These are phyloP conservation scores for Thecophora atra DNA, from an alignment of 2,888 invertebrate genomes.

Conservation along the genomic window DNA sequence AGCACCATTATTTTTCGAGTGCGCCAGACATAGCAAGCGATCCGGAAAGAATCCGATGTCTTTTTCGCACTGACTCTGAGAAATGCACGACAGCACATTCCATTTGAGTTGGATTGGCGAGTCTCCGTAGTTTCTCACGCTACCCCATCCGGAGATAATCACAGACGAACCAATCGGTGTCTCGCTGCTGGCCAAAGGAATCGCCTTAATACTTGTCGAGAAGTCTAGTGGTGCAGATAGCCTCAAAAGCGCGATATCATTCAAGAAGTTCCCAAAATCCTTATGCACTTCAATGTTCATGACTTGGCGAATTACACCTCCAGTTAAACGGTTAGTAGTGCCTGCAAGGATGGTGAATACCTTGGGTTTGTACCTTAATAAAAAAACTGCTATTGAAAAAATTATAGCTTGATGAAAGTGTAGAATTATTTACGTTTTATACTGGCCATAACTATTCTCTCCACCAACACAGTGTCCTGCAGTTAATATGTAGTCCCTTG, in stretches of 20 bases:
- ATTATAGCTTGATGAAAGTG: not conserved
- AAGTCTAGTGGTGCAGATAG: conserved; percentile 45
- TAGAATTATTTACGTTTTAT: conserved; percentile 31
- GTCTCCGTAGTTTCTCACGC: conserved; percentile 45
- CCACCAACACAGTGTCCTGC: conserved; percentile 52
- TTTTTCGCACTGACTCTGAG: conserved; percentile 43
- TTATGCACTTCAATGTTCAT: conserved; percentile 48
- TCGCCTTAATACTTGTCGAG: conserved; percentile 45
- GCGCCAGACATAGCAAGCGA: conserved; percentile 51
- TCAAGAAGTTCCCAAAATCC: conserved; percentile 46
- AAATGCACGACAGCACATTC: conserved; percentile 50
- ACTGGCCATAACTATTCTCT: conserved; percentile 40
- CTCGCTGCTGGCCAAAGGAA: conserved; percentile 46
- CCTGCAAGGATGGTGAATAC: conserved; percentile 55
- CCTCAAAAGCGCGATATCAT: conserved; percentile 51
- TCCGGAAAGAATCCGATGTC: conserved; percentile 44
- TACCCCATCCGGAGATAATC: conserved; percentile 54
- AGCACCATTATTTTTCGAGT: conserved; percentile 52
- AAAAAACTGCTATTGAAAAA: not conserved
- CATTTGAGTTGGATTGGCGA: conserved; percentile 50
- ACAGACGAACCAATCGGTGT: conserved; percentile 44
- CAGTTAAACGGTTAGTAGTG: conserved; percentile 49
- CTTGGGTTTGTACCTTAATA: conserved; percentile 43
- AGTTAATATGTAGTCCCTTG: conserved; percentile 47
- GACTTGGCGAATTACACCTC: conserved; percentile 51